phyloP scores from a whole-genome alignment of 1,140 invertebrate genomes.

The Drosophila athabasca region DNA sequence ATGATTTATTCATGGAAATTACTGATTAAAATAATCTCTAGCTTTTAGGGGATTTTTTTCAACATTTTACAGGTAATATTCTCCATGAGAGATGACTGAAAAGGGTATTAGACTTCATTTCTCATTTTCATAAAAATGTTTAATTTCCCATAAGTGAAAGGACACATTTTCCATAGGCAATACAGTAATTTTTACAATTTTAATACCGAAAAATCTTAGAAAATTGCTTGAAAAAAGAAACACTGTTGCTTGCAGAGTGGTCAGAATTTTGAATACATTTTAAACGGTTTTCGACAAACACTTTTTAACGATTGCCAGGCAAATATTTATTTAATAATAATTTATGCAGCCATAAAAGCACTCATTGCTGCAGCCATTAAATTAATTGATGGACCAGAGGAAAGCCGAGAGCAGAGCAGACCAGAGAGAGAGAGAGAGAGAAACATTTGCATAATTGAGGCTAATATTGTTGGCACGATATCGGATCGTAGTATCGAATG shows the following conservation, averaged over 20 bases:
- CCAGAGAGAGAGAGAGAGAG: not conserved
- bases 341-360: constrained; percentile 59
- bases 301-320: constrained; percentile 14
- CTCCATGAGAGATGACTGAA: too few relatives aligned
- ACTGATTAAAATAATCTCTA: not conserved
- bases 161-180: too few relatives aligned
- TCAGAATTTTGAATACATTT: too few relatives aligned
- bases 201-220: too few relatives aligned
- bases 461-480: constrained; percentile 30
- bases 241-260: too few relatives aligned
- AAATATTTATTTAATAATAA: constrained; percentile 66
- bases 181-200: too few relatives aligned
- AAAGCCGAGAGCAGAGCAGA: not conserved
- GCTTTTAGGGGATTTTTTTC: not conserved
- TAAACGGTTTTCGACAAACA: not conserved
- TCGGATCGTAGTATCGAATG: not conserved
- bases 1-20: constrained; percentile 4
- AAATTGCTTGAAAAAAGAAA: too few relatives aligned
- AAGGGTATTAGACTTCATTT: too few relatives aligned
- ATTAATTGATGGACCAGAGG: constrained; percentile 55
- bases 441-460: constrained; percentile 53
- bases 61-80: too few relatives aligned
- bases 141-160: too few relatives aligned
- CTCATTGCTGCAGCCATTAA: constrained; percentile 49
- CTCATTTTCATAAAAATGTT: too few relatives aligned